These are phyloP conservation scores for Notarius lentiginosus DNA, from an alignment of 2,113 vertebrate species.

Conservation along the genomic window DNA sequence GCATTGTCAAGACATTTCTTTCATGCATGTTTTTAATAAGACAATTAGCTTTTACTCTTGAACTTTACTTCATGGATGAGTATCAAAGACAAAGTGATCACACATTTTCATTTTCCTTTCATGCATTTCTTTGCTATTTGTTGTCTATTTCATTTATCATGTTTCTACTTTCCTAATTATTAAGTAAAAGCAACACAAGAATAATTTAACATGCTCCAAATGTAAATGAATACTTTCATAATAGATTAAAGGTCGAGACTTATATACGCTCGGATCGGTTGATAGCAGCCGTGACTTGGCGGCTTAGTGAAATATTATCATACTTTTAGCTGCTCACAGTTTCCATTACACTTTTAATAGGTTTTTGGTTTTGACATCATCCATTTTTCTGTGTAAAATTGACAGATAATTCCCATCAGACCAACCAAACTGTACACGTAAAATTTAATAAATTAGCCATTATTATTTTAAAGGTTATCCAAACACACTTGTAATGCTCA, in stretches of 20 bases:
- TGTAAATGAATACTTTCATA: neutral
- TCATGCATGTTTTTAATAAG: neutral
- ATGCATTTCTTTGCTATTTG: neutral
- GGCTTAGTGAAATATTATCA: conserved; percentile 48
- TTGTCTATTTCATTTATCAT: neutral
- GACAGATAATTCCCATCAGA: conserved; percentile 43
- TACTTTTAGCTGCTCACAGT: conserved; percentile 24
- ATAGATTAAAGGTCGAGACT: neutral
- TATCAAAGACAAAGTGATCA: neutral
- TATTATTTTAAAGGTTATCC: conserved; percentile 62
- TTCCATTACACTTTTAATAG: conserved; percentile 26
- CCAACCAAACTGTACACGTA: conserved; percentile 18
- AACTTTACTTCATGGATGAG: neutral
- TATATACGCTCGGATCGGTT: neutral
- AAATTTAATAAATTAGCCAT: conserved; percentile 55
- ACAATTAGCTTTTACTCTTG: neutral
- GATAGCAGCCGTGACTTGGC: conserved; percentile 37
- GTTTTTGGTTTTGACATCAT: conserved; percentile 21
- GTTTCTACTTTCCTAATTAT: neutral
- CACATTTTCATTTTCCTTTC: neutral
- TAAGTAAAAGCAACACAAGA: neutral
- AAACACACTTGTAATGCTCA: conserved; percentile 55
- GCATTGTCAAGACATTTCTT: neutral
- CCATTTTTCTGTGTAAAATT: conserved; percentile 34
- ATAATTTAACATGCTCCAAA: neutral